phyloP scores from a whole-genome alignment of 2,113 vertebrate species.

The Upupa epops region DNA sequence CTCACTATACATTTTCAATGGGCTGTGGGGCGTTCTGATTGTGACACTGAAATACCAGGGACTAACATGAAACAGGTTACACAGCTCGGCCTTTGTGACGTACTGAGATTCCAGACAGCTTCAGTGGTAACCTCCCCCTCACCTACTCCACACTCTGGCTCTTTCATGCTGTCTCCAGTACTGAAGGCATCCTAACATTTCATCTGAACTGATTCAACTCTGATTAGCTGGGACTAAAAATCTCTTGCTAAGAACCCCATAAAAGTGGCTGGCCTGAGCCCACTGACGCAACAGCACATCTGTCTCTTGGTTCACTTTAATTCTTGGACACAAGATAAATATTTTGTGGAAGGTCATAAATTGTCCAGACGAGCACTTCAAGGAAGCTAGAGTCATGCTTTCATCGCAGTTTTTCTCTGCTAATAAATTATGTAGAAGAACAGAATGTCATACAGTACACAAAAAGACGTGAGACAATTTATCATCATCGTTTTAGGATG shows the following conservation, averaged over 20 bases:
- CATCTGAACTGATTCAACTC: neutral
- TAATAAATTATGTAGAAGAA: slow-evolving; percentile 44
- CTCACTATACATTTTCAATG: neutral
- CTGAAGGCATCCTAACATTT: neutral
- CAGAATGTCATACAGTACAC: neutral
- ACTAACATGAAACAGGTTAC: neutral
- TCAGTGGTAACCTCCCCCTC: neutral
- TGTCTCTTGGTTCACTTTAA: neutral
- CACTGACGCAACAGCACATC: neutral
- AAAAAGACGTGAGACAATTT: neutral
- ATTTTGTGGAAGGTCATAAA: slow-evolving; percentile 8
- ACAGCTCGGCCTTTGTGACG: neutral
- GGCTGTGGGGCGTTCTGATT: neutral
- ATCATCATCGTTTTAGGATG: neutral
- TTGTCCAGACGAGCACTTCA: neutral
- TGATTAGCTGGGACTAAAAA: neutral
- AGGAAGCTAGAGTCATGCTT: neutral
- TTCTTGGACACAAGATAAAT: neutral
- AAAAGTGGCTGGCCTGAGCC: neutral
- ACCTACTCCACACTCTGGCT: neutral
- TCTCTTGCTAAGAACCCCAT: neutral
- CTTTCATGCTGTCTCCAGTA: neutral
- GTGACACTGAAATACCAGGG: neutral
- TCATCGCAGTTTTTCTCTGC: neutral
- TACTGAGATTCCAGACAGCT: neutral